Conservation (phyloP, 2,888 invertebrate species). For the Sthenelais limicola region DNA sequence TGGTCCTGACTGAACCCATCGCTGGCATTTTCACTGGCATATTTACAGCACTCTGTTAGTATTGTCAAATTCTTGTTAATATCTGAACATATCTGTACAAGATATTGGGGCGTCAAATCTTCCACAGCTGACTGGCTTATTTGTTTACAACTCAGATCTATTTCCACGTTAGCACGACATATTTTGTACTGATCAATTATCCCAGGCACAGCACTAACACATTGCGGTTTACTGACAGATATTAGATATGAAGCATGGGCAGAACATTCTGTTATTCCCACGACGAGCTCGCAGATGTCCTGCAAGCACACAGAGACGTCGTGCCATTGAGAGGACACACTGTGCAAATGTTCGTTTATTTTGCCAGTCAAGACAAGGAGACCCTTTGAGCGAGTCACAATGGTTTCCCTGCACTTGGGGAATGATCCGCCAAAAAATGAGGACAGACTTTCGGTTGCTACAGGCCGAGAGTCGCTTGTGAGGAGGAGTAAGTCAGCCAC, state of each 20-base stretch:
- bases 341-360: slow-evolving; percentile 56
- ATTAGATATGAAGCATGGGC: slow-evolving; percentile 66
- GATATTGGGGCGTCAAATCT: slow-evolving; percentile 61
- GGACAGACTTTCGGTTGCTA: slow-evolving; percentile 58
- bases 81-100: slow-evolving; percentile 64
- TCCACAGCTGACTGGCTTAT: slow-evolving; percentile 59
- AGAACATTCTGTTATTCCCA: slow-evolving; percentile 64
- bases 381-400: slow-evolving; percentile 58
- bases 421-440: slow-evolving; percentile 53
- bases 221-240: slow-evolving; percentile 56
- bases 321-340: slow-evolving; percentile 55
- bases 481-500: slow-evolving; percentile 69
- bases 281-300: slow-evolving; percentile 62
- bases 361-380: slow-evolving; percentile 58
- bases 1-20: slow-evolving; percentile 62
- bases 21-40: slow-evolving; percentile 60
- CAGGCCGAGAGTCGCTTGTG: slow-evolving; percentile 66
- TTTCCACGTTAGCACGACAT: slow-evolving; percentile 64
- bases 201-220: slow-evolving; percentile 57
- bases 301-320: slow-evolving; percentile 60
- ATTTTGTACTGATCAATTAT: slow-evolving; percentile 66
- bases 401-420: slow-evolving; percentile 57
- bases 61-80: slow-evolving; percentile 63
- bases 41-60: slow-evolving; percentile 64
- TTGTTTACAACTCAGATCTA: slow-evolving; percentile 63